These are phyloP conservation scores for Phortica variegata DNA, from an alignment of 1,140 invertebrate species.

Conservation along the genomic window DNA sequence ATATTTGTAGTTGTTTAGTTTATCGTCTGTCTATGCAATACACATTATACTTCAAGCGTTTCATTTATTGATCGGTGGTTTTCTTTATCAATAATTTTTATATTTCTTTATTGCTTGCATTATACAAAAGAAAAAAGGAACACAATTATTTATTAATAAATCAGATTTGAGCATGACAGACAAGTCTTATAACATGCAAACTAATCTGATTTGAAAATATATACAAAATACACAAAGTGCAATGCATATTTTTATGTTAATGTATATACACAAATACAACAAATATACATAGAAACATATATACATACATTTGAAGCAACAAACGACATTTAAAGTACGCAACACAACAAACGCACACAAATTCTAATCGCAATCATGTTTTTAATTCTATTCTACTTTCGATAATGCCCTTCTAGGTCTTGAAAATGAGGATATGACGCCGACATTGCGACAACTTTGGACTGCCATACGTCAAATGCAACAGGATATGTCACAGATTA, in stretches of 20 bases:
- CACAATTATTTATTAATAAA: neutral
- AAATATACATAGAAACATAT: neutral
- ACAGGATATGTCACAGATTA: constrained; percentile 54
- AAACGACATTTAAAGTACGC: neutral
- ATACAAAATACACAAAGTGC: neutral
- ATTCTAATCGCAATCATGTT: neutral
- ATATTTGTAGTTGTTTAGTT: neutral
- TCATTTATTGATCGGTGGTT: too few relatives aligned
- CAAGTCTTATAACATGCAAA: too few relatives aligned
- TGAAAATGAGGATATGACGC: constrained; percentile 56
- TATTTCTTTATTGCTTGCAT: neutral
- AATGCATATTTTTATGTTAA: too few relatives aligned
- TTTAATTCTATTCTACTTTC: neutral
- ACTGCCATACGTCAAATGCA: constrained; percentile 52
- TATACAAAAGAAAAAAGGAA: constrained; percentile 18
- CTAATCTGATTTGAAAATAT: neutral
- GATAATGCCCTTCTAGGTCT: constrained; percentile 30
- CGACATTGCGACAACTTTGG: constrained; percentile 52
- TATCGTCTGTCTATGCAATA: too few relatives aligned
- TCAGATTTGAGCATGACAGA: too few relatives aligned
- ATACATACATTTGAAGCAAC: neutral
- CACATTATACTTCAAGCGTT: too few relatives aligned
- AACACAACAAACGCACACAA: constrained; percentile 1
- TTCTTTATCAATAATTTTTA: constrained; percentile 19
- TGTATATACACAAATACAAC: neutral